phyloP scores from a whole-genome alignment of 2,113 vertebrate species.

The Tetrax tetrax region DNA sequence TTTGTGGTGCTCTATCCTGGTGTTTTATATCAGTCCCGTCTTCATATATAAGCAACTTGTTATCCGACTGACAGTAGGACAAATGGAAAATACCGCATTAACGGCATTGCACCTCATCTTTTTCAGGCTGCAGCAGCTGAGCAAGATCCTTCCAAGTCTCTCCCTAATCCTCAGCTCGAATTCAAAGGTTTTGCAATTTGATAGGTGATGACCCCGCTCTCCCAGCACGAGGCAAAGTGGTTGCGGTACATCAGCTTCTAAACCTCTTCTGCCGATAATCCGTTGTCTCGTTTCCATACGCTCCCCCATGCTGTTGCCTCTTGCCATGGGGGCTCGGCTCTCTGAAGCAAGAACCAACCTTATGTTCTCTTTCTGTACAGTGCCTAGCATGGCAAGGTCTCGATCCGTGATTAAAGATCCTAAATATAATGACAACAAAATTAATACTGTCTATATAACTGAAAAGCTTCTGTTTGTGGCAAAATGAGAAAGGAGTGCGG shows the following conservation, averaged over 20 bases:
- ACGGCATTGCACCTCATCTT: background rate
- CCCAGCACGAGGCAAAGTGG: background rate
- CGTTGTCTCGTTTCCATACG: background rate
- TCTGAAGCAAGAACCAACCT: conserved; percentile 16
- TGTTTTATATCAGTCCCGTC: background rate
- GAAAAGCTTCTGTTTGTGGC: background rate
- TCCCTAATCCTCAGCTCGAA: background rate
- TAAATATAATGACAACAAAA: background rate
- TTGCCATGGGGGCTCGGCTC: background rate
- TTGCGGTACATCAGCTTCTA: background rate
- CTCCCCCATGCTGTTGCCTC: background rate
- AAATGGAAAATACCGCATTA: background rate
- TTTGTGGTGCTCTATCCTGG: background rate
- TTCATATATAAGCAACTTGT: background rate
- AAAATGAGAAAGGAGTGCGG: background rate
- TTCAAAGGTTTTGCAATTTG: background rate
- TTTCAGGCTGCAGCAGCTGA: background rate
- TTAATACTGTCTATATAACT: background rate
- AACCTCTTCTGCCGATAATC: background rate
- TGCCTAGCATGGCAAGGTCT: rapidly evolving
- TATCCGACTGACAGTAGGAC: background rate
- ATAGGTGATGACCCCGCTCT: background rate
- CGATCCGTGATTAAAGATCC: conserved; percentile 12
- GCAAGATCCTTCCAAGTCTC: background rate
- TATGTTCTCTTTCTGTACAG: background rate